Conservation (phyloP, 2,888 invertebrate species). For the Chesias legatella region DNA sequence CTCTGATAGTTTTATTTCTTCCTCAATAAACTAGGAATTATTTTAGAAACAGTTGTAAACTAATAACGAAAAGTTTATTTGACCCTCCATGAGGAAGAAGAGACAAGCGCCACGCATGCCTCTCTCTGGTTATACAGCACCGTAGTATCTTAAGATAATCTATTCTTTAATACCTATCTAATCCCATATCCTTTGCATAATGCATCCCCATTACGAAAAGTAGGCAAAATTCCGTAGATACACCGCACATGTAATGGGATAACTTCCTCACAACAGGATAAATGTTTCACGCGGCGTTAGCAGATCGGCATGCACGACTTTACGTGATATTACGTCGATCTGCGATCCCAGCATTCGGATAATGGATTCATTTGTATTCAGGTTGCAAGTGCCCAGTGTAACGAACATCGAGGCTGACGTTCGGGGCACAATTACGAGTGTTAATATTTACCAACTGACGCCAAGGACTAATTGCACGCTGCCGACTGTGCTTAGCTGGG, state of each 20-base stretch:
- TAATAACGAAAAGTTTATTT: too few species aligned
- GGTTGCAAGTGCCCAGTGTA: conserved; percentile 70
- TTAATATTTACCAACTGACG: conserved; percentile 79
- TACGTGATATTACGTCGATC: conserved; percentile 64
- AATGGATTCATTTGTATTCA: conserved; percentile 79
- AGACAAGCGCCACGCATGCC: too few species aligned
- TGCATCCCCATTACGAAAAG: too few species aligned
- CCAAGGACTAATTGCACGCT: conserved; percentile 70
- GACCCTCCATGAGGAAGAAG: too few species aligned
- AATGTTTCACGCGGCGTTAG: conserved; percentile 37
- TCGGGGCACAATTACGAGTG: conserved; percentile 75
- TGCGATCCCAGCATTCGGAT: conserved; percentile 68
- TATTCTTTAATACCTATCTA: too few species aligned
- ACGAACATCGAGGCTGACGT: conserved; percentile 76
- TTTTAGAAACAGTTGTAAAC: too few species aligned
- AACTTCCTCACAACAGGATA: conserved; percentile 25
- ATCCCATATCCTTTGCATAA: too few species aligned
- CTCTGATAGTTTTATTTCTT: too few species aligned
- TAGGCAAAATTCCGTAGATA: too few species aligned
- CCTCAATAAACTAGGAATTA: too few species aligned
- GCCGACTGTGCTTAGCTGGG: conserved; percentile 42
- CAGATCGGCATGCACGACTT: conserved; percentile 45
- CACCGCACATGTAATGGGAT: conserved; percentile 11
- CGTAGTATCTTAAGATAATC: too few species aligned
- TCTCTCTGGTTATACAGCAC: too few species aligned